Evolutionary conservation across 2,797 vertebrate genomes (phyloP), one percentile per base, ranked within the genome.

Genomic region (Rhodeus uyekii): DNA sequence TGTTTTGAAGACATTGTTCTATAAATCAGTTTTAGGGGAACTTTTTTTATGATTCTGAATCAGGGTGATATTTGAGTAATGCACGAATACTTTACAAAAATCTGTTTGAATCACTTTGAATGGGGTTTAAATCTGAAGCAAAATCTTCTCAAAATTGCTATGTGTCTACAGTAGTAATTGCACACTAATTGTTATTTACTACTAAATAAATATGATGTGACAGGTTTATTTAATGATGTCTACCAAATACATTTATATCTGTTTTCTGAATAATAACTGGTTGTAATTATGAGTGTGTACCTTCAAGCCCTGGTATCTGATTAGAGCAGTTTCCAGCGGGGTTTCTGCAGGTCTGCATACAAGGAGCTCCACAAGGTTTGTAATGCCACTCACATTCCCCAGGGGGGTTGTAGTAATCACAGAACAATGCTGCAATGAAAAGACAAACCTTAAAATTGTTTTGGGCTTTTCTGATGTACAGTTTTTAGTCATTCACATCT

Each of bases 301-400:
- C 98, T 96, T 99, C 98, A 32, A 97, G 89, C 24, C 93, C 92
- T 3, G 85, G 92, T 73, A 95, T 90, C 74, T 95, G 93, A 12
- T 91, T 89, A 36, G 93, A 92, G 81, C 97, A 98, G 5, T 86
- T 93, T 73, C 96, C 97, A 0, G 87, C 89, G 13, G 96, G 97
- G 87, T 97, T 96, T 72, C 90, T 95, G 88, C 98, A 99, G 29
- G 97, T 98, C 89, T 95, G 95, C 94, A 97, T 92, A 84, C 96
- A 98, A 50, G 93, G 91, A 2, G 92, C 92, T 60, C 97, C 97
- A 72, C 97, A 98, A 0, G 97, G 94, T 82, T 95, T 95, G 89
- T 98, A 98, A 87, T 98, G 97, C 97, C 97, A 98, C 84, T 96
- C 95, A 67, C 97, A 98, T 50, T 86, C 92, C 19, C 87, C 95